Evolutionary conservation across 2,113 vertebrate genomes (phyloP).

Genomic region (Spermophilus dauricus): DNA sequence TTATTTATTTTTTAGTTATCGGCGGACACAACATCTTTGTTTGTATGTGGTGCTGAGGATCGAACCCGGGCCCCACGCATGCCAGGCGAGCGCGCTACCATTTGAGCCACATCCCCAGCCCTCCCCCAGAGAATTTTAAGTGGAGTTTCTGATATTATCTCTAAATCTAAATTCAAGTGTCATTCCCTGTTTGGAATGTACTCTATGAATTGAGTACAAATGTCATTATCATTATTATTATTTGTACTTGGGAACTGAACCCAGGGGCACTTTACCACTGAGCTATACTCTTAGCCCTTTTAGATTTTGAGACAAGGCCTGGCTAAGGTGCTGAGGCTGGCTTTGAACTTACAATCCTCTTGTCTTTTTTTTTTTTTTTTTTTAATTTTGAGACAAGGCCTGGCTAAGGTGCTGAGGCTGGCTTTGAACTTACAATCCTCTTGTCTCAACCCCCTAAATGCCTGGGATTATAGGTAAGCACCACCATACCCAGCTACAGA

Average conservation of each 20-base stretch:
- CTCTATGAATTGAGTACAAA: neutral
- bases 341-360: neutral
- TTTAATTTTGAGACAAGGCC: neutral
- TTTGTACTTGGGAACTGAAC: neutral
- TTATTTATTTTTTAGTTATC: no score
- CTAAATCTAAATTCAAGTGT: neutral
- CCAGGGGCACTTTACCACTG: neutral
- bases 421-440: neutral
- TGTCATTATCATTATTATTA: neutral
- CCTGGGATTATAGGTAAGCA: neutral
- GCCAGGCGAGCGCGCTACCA: no score
- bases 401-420: neutral
- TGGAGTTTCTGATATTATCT: slow-evolving; percentile 18
- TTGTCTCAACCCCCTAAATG: neutral
- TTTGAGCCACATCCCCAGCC: no score
- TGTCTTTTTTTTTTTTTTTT: neutral
- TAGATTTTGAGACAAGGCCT: neutral
- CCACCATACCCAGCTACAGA: neutral
- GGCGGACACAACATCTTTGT: no score
- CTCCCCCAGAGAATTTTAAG: neutral
- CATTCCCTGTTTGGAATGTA: neutral
- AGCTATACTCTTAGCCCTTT: neutral
- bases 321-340: neutral
- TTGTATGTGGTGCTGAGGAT: no score
- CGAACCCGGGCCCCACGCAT: no score